Evolutionary conservation across 30 jellyfish, hydroid and myxozoan species (phyloP).

Genomic region (Cassiopea andromeda): DNA sequence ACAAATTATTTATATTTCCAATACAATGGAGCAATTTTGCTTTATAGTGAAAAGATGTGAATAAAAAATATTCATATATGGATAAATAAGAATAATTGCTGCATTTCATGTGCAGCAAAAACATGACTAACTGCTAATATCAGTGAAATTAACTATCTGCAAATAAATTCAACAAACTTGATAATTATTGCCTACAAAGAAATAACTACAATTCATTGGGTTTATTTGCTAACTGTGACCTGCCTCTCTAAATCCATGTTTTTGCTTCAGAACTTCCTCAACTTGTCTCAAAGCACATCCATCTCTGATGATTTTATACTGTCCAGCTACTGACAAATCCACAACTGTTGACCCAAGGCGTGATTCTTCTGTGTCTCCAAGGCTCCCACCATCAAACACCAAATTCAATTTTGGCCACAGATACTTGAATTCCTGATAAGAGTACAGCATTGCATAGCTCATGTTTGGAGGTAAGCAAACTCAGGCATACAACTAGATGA

Average conservation of each 20-base stretch:
- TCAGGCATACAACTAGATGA: no score
- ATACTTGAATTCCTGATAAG: slow-evolving; percentile 78
- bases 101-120: no score
- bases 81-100: no score
- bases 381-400: slow-evolving; percentile 93
- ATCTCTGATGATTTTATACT: slow-evolving; percentile 76
- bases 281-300: slow-evolving; percentile 76
- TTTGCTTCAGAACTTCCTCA: slow-evolving; percentile 51
- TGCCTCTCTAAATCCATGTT: slow-evolving; percentile 42
- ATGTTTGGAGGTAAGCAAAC: background rate
- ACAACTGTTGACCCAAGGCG: slow-evolving; percentile 94
- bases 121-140: no score
- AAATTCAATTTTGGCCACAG: slow-evolving; percentile 85
- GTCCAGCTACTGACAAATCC: slow-evolving; percentile 72
- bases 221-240: background rate
- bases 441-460: background rate
- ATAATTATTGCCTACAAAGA: no score
- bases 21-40: no score
- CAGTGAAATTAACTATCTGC: no score
- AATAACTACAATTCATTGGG: no score
- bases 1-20: no score
- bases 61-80: no score
- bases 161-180: no score
- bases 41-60: no score
- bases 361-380: slow-evolving; percentile 81